phyloP scores from a whole-genome alignment of 2,888 invertebrate genomes.

The Protophormia terraenovae region DNA sequence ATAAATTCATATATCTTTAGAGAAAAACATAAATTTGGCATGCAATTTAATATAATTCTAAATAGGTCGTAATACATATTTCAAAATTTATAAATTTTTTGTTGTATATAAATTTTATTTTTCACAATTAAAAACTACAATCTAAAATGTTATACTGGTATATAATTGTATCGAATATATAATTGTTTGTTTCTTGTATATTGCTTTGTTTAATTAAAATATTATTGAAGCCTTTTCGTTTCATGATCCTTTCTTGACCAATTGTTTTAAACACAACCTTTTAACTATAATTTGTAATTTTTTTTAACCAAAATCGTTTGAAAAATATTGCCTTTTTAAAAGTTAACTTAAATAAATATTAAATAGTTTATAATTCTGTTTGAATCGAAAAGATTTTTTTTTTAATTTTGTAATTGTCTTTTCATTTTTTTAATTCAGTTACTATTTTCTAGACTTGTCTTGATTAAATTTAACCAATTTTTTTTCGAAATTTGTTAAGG shows the following conservation, averaged over 20 bases:
- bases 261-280: constrained; percentile 42
- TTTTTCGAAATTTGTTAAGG: too few species aligned
- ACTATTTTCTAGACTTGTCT: too few species aligned
- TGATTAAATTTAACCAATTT: too few species aligned
- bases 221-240: constrained; percentile 27
- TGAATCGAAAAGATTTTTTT: neutral
- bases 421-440: neutral
- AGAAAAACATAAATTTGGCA: constrained; percentile 60
- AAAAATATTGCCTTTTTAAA: constrained; percentile 31
- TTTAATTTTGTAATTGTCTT: neutral
- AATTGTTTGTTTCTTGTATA: neutral
- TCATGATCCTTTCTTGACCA: constrained; percentile 28
- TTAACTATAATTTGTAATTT: neutral
- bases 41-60: constrained; percentile 29
- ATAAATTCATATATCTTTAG: constrained; percentile 5
- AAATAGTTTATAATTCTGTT: neutral
- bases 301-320: neutral
- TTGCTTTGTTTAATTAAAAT: neutral
- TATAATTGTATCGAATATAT: constrained; percentile 3
- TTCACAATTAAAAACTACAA: constrained; percentile 3
- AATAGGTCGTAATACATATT: constrained; percentile 1
- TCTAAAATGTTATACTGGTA: neutral
- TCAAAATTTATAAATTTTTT: neutral
- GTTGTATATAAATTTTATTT: neutral
- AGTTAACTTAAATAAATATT: constrained; percentile 4